Evolutionary conservation across 2,113 vertebrate species (phyloP), one percentile per base, ranked within the genome.

Genomic region (Hyla sarda): DNA sequence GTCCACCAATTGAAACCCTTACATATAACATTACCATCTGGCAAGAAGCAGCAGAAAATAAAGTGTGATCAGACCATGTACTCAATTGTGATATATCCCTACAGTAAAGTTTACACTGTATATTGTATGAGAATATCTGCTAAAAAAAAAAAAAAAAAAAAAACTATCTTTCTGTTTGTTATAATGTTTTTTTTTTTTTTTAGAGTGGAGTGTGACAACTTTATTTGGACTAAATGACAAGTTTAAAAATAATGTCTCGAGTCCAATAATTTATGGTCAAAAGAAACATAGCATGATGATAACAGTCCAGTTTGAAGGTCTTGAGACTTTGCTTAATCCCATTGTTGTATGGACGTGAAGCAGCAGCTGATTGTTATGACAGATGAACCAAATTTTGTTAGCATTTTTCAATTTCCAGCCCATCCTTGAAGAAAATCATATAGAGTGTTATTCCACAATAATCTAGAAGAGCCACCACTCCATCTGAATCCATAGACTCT

Each of bases 371-470:
- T 93, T 90, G 89, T 90, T 90, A 90, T 72, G 92, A 90, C 79
- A 90, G 87, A 91, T 88, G 91, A 93, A 93, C 92, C 92, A 89
- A 88, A 79, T 87, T 78, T 14, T 2, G 91, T 94, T 94, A 96
- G 88, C 95, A 98, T 95, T 99, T 99, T 91, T 99, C 98, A 0
- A 94, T 89, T 83, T 94, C 88, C 88, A 99, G 94, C 89, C 98
- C 98, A 0, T 99, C 97, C 91, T 98, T 98, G 90, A 98, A 96
- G 93, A 96, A 98, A 89, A 96, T 92, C 96, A 99, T 95, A 92
- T 84, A 98, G 0, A 97, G 97, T 6, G 96, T 98, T 85, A 95
- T 87, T 4, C 96, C 96, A 84, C 96, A 97, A 91, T 95, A 99
- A 90, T 99, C 95, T 90, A 99, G 92, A 69, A 99, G 92, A 71